Evolutionary conservation across 2,113 vertebrate genomes (phyloP).

Genomic region (Stigmatopora argus): DNA sequence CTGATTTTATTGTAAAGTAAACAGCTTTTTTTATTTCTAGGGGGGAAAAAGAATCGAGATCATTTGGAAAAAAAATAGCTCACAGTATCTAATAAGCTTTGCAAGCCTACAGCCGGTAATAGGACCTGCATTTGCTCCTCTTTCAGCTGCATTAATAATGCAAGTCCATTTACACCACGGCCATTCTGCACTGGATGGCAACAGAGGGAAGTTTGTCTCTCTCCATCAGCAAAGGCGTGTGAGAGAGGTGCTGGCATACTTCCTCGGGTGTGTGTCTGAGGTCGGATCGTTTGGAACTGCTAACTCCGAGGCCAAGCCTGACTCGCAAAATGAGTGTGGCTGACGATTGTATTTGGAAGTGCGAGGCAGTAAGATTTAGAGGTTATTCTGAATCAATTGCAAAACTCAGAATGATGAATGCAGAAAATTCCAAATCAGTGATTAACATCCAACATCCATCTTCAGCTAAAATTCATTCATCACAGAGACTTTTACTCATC

Average conservation of each 20-base stretch:
- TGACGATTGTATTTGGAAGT: conserved; percentile 34
- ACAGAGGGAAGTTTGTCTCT: conserved; percentile 29
- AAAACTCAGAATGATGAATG: conserved; percentile 19
- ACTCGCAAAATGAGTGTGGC: conserved; percentile 45
- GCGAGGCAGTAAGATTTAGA: conserved; percentile 28
- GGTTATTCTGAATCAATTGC: conserved; percentile 40
- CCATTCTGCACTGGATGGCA: conserved; percentile 31
- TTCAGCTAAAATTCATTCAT: conserved; percentile 15
- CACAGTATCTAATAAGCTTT: conserved; percentile 15
- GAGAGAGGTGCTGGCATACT: conserved; percentile 5
- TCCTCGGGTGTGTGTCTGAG: conserved; percentile 14
- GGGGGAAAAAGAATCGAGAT: conserved; percentile 13
- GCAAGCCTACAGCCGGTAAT: conserved; percentile 35
- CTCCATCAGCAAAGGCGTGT: conserved; percentile 34
- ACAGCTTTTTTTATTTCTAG: not conserved
- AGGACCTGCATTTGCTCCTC: conserved; percentile 38
- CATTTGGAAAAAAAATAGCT: conserved; percentile 26
- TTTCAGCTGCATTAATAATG: conserved; percentile 56
- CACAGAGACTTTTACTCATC: conserved; percentile 15
- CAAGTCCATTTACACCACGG: conserved; percentile 50
- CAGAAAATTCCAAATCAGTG: not conserved
- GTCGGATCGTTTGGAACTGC: conserved; percentile 34
- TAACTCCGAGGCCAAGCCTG: conserved; percentile 47
- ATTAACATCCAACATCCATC: conserved; percentile 8
- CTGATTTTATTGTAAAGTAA: not conserved